Evolutionary conservation across 2,113 vertebrate genomes (phyloP).

Genomic region (Myotis davidii): DNA sequence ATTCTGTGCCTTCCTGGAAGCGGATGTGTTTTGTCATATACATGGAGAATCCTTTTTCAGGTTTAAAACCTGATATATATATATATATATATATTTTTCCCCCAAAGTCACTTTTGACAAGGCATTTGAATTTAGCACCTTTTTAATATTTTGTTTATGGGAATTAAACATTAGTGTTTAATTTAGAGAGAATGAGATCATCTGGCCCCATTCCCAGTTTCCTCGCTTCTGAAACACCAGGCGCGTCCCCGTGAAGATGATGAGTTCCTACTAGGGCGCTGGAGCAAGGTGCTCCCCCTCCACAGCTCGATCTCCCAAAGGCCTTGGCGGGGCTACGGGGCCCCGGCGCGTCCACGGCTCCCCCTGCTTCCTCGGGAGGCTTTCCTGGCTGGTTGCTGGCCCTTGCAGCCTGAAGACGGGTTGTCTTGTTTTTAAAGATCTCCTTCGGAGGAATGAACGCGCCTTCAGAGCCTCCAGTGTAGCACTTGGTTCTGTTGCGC

Average conservation of each 20-base stretch:
- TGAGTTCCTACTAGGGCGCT: neutral
- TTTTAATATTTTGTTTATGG: conserved; percentile 46
- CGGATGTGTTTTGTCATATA: neutral
- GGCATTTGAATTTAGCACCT: conserved; percentile 2
- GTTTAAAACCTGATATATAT: neutral
- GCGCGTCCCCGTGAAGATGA: neutral
- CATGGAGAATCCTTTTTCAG: neutral
- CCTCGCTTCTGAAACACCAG: conserved; percentile 22
- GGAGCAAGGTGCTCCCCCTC: neutral
- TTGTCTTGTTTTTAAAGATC: neutral
- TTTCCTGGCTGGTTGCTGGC: neutral
- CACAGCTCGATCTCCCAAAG: neutral
- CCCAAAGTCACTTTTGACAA: neutral
- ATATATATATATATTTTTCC: neutral
- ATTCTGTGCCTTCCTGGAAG: neutral
- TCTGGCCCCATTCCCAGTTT: conserved; percentile 17
- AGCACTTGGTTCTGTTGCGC: rapidly evolving
- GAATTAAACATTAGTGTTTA: conserved; percentile 46
- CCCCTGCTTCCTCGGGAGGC: neutral
- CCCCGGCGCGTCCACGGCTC: neutral
- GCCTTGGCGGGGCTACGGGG: neutral
- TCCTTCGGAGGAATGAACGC: neutral
- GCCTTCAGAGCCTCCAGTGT: neutral
- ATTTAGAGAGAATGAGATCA: conserved; percentile 1
- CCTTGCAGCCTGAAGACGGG: neutral